These are phyloP conservation scores for Bombus haemorrhoidalis DNA, from an alignment of 1,140 invertebrate genomes.

Conservation along the genomic window DNA sequence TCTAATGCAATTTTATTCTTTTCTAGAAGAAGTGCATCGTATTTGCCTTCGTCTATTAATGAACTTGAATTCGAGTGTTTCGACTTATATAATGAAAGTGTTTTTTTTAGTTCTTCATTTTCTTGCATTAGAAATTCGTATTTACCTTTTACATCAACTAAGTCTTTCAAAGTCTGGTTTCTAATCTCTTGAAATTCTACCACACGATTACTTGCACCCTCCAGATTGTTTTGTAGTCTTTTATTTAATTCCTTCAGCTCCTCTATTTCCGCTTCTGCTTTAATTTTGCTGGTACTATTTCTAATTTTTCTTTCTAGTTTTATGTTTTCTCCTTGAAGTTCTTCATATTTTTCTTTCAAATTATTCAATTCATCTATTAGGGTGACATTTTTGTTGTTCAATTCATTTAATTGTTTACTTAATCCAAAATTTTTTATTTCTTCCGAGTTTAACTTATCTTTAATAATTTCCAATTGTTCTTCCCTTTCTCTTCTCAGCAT, in stretches of 20 bases:
- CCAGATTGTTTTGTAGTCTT: slow-evolving; percentile 72
- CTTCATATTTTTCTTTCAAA: slow-evolving; percentile 58
- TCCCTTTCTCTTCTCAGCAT: slow-evolving; percentile 60
- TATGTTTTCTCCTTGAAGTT: slow-evolving; percentile 52
- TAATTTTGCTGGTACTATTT: slow-evolving; percentile 72
- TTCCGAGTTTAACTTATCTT: slow-evolving; percentile 63
- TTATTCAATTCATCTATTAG: slow-evolving; percentile 57
- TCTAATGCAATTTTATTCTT: slow-evolving; percentile 69
- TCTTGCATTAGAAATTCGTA: slow-evolving; percentile 61
- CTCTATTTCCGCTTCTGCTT: slow-evolving; percentile 65
- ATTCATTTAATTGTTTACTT: slow-evolving; percentile 68
- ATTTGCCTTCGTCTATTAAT: slow-evolving; percentile 52
- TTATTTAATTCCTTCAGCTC: slow-evolving; percentile 72
- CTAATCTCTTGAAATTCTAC: slow-evolving; percentile 70
- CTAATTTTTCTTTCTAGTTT: slow-evolving; percentile 71
- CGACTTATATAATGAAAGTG: slow-evolving; percentile 32
- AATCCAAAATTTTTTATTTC: slow-evolving; percentile 63
- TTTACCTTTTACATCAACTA: slow-evolving; percentile 54
- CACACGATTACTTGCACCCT: slow-evolving; percentile 77
- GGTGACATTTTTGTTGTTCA: slow-evolving; percentile 63
- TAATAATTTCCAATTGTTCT: slow-evolving; percentile 53
- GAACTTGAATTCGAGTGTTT: slow-evolving; percentile 53
- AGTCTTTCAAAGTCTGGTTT: slow-evolving; percentile 65
- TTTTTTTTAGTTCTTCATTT: slow-evolving; percentile 60
- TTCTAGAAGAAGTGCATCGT: slow-evolving; percentile 62